Base-by-base conservation (phyloP, 2,113 vertebrate species). In the Nematolebias whitei region DNA sequence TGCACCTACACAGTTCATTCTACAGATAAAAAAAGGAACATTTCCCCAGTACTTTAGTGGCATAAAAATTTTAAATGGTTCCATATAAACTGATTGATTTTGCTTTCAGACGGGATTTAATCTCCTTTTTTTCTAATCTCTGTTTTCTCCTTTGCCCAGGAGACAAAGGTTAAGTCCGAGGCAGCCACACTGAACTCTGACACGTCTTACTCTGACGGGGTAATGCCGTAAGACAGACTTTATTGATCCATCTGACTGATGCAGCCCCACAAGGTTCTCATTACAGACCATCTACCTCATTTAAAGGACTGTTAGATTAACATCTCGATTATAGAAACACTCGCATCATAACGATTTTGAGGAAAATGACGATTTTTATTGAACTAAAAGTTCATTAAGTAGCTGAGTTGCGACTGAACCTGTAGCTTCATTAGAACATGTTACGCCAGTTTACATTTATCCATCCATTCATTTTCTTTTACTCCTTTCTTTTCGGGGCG, bases 161-260 rank as follows among this genome's bases (percentile, higher is more conserved):
- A 66, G 76, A 76, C 74, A 68, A 57, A 52, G 56, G 81, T 83
- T 67, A 77, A 74, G 66, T 76, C 63, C 82, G 79, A 75, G 70
- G 11, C 18, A 41, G 76, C 72, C 75, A 73, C 78, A 66, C 48
- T 80, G 76, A 83, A 85, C 74, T 75, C 62, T 80, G 74, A 83
- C 79, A 82, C 80, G 68, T 90, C 85, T 74, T 87, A 47, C 76
- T 85, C 73, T 86, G 83, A 77, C 85, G 87, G 85, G 83, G 70
- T 89, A 92, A 91, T 90, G 71, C 71, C 73, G 80, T 57, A 79
- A 79, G 87, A 87, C 81, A 43, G 79, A 76, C 48, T 68, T 54
- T 88, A 89, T 88, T 92, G 87, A 88, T 84, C 87, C 52, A 63
- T 48, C 74, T 82, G 67, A 85, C 70, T 79, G 73, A 88, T 86